phyloP scores from a whole-genome alignment of 2,113 vertebrate genomes.

The Lucifuga dentata region DNA sequence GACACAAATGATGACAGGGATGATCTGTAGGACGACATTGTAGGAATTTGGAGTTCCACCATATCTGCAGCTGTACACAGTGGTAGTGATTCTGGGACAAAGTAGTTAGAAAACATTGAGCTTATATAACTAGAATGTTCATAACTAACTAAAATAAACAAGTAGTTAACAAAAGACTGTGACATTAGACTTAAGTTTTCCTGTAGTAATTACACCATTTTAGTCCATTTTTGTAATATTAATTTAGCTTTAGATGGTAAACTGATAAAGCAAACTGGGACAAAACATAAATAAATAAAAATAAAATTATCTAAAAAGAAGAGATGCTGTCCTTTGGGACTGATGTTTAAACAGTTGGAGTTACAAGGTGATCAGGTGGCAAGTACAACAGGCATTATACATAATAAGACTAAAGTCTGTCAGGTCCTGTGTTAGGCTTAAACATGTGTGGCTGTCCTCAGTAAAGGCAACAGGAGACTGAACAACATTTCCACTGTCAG shows the following conservation, averaged over 20 bases:
- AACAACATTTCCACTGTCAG: slow-evolving; percentile 15
- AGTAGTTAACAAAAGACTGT: slow-evolving; percentile 7
- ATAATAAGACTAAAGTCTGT: slow-evolving; percentile 67
- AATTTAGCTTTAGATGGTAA: slow-evolving; percentile 52
- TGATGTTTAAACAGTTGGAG: slow-evolving; percentile 33
- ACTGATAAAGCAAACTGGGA: slow-evolving; percentile 41
- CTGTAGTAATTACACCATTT: slow-evolving; percentile 36
- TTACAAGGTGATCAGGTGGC: slow-evolving; percentile 43
- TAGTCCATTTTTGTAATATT: slow-evolving; percentile 47
- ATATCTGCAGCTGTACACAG: slow-evolving; percentile 28
- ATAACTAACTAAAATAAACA: not conserved
- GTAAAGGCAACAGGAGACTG: slow-evolving; percentile 74
- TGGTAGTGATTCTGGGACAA: slow-evolving; percentile 39
- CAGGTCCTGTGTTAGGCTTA: slow-evolving; percentile 74
- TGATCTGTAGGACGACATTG: slow-evolving; percentile 22
- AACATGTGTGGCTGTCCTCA: slow-evolving; percentile 61
- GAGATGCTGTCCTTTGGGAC: slow-evolving; percentile 13
- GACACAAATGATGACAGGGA: slow-evolving; percentile 42
- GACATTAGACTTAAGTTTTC: slow-evolving; percentile 21
- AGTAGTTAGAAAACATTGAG: slow-evolving; percentile 26
- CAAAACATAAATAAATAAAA: slow-evolving; percentile 59
- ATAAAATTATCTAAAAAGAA: slow-evolving; percentile 40
- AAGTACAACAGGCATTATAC: slow-evolving; percentile 17
- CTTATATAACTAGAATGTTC: slow-evolving; percentile 12
- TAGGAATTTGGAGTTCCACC: slow-evolving; percentile 1